Conservation (phyloP, 92 coral and sea anemone genomes). For the Epizoanthus stellaris region DNA sequence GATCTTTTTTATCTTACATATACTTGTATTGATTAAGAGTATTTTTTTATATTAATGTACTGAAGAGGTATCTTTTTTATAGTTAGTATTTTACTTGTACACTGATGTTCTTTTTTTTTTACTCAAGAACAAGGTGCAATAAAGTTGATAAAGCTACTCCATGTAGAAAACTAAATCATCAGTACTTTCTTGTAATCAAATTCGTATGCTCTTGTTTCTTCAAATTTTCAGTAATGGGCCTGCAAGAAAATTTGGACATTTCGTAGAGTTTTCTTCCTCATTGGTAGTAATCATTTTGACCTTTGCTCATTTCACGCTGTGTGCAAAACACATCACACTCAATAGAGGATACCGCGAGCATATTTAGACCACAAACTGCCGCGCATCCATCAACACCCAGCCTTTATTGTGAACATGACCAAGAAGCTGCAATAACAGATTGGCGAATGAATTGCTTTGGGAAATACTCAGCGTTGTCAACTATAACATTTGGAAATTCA, state of each 20-base stretch:
- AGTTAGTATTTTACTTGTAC: no score
- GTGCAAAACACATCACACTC: slow-evolving; percentile 14
- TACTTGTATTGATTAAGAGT: no score
- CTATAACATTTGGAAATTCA: slow-evolving; percentile 31
- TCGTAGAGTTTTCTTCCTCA: not conserved
- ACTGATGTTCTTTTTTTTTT: no score
- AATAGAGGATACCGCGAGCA: slow-evolving; percentile 7
- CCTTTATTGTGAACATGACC: slow-evolving; percentile 27
- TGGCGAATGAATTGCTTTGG: slow-evolving; percentile 32
- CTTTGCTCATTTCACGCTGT: slow-evolving; percentile 42
- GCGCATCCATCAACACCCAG: slow-evolving; percentile 21
- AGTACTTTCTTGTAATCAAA: no score
- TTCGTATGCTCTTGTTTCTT: no score
- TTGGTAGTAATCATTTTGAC: slow-evolving; percentile 27
- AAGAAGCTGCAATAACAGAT: slow-evolving; percentile 47
- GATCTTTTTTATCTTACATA: no score
- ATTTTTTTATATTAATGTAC: no score
- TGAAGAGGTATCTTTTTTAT: no score
- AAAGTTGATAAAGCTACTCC: no score
- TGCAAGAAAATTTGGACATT: not conserved
- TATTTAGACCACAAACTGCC: not conserved
- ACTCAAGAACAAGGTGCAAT: no score
- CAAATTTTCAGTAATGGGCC: not conserved
- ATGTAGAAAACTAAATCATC: no score
- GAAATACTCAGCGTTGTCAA: slow-evolving; percentile 33